Evolutionary conservation across 2,113 vertebrate species (phyloP), one percentile per base, ranked within the genome.

Genomic region (Corynorhinus townsendii): DNA sequence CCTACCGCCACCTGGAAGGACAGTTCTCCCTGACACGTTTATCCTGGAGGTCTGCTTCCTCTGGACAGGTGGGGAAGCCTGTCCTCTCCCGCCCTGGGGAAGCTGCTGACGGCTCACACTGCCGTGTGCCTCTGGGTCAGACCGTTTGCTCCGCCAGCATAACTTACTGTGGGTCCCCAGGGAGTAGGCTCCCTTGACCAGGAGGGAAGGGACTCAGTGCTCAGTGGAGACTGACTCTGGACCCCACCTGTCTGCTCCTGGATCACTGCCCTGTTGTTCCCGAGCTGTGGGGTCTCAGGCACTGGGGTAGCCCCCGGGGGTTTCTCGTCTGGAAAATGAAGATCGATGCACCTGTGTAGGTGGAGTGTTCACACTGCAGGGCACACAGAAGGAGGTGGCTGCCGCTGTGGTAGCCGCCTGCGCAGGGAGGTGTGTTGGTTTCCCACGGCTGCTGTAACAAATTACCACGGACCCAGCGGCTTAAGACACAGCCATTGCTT

Each of bases 221-320:
- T 43, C 56, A 40, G 40, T 10, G 14, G 20, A 62, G 76, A 30
- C 9, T 5, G 64, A 38, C 79, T 24, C 72, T 59, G n/a, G 64
- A 59, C 11, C n/a, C 28, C 2, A 7, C 49, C 59, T 2, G 0
- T 1, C 30, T 4, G 7, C 15, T 11, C 35, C 17, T 49, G 15
- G 26, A 54, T 47, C 28, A 6, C 64, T 9, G 19, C 45, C 72
- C 68, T 30, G 40, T 66, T 30, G 11, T 73, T 43, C 56, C 35
- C 16, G 86, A 20, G 33, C 33, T 11, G 0, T 26, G 19, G 52
- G n/a, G 3, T 62, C 77, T 68, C 1, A 3, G 38, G 30, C 16
- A 20, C 3, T 0, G 6, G 20, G 0, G 0, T 62, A 1, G 17
- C 35, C 33, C 33, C 12, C 72, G 38, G 26, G 0, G 72, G 54